Evolutionary conservation across 2,888 invertebrate genomes (phyloP), one percentile per base, ranked within the genome.

Genomic region (Sinohyriopsis cumingii): DNA sequence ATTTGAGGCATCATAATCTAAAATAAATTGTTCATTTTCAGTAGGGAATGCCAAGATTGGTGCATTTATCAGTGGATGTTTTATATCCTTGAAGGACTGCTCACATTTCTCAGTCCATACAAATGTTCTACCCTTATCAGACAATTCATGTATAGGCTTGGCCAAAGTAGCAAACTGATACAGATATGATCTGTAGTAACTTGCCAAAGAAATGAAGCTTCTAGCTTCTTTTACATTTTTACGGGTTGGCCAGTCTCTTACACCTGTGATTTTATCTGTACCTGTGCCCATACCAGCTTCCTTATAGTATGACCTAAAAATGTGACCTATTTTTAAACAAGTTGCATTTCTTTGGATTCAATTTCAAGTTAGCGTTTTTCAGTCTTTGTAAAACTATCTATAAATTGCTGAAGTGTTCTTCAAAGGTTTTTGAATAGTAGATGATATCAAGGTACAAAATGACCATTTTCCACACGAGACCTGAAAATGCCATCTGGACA

Each of bases 401-500:
- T 7, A 67, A 53, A 54, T 70, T 67, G 7, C 25, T 55, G 1
- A 63, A 22, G 33, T 67, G 63, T 18, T 65, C 74, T 6, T 72
- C 69, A 64, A 71, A 74, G 24, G 68, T 63, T 54, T 67, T 71
- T 3, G 71, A 73, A 57, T 63, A 66, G n/a, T 63, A 67, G 15
- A 76, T 73, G 18, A 76, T 65, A 63, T 76, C 75, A 20, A 76
- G 67, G 56, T 75, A 75, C 15, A 72, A 63, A 1, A 75, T 63
- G 57, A 67, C 66, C 5, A 54, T 61, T 67, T 77, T 65, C 71
- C 67, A 77, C 15, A 66, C 62, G 3, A 71, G 53, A 19, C 70
- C 71, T 18, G 66, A 15, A 22, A 74, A 65, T 9, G 74, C 62
- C 18, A 19, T n/a, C 25, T 74, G 61, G 72, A 74, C 72, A 6